Evolutionary conservation across 37 sponge, comb jelly and placozoan species (phyloP), one percentile per base, ranked within the genome.

Genomic region (Cliona cf. orientalis): DNA sequence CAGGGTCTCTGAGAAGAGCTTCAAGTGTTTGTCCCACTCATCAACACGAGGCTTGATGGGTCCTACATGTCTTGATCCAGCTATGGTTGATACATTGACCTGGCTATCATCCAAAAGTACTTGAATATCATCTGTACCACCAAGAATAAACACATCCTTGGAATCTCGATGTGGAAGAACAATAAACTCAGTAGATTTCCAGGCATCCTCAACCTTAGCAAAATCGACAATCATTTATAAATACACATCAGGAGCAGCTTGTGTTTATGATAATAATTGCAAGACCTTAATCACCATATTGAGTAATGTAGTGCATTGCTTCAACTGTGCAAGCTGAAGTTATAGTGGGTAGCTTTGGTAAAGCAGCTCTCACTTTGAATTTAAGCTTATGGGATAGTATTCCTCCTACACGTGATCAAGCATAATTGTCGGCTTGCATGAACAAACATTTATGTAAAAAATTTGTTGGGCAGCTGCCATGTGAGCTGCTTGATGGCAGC

Each of bases 51-150:
- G 83, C 55, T 91, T 95, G 84, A 98, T 95, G 66, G 99, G 99
- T 42, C 99, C 99, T 25, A 95, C 99, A 83, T 98, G 96, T 37
- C 96, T 60, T 23, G 96, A 95, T 22, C 99, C 96, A 44, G 96
- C 94, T 35, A 98, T 98, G 32, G 96, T 95, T 38, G 91, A 89
- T 17, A 97, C 81, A 67, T 94, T 97, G 41, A 97, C 95, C 66
- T 91, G 76, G 44, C 99, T 98, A 74, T 98, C 99, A 71, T 98
- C 99, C 22, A 98, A 84, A 0, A 93, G 78, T 19, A 93, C 96
- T 74, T 96, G 94, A 44, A 98, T 92, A 53, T 98, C 99, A 57
- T 98, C 99, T 25, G 94, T 93, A 7, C 99, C 99, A 59, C 99
- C 99, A 17, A 98, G 76, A 28, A 98, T 98, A 74, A 93, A 98